Base-by-base conservation (phyloP, 1,140 invertebrate genomes). In the Brachionus asplanchnoidis region DNA sequence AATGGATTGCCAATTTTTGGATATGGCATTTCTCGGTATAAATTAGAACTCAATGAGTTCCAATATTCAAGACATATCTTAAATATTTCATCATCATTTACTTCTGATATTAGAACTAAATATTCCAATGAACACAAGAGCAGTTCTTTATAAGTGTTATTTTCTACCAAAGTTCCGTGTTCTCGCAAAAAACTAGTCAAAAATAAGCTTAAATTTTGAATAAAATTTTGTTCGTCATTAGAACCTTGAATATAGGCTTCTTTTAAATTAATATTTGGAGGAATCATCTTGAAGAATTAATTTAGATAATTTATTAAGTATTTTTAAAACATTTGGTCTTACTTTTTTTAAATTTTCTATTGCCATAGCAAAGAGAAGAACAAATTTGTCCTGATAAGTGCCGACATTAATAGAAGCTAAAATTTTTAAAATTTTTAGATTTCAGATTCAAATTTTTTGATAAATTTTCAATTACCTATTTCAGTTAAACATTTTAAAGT, bases 51-150 rank as follows among this genome's bases (percentile, higher is more conserved):
- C 20, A 99, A 91, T 84, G 93, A 93, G 91, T 97, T 98, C 98
- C 98, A 99, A 89, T 98, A 99, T 89, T 99, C 98, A 26, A 99
- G 90, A 89, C 97, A 99, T 85, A 99, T 99, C 92, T 99, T 99
- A 89, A 99, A 99, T 84, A 99, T 97, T 92, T 99, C 98, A 0
- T 97, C 95, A 88, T 99, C 98, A 85, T 99, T 97, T 4, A 99
- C 97, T 91, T 98, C 95, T 23, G 97, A 99, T 87, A 99, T 99
- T 84, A 97, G 91, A n/a, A 99, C 94, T 85, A 99, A 92, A 89
- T 99, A 99, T 86, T 95, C 93, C 36, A 99, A 91, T 3, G 95
- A 95, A 92, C 93, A 86, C 4, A 88, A 88, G 85, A 87, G 84
- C 17, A 56, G 14, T n/a, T 84, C 68, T 23, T 78, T 53, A n/a